Conservation (phyloP, 1,140 invertebrate genomes). For the Solen grandis region DNA sequence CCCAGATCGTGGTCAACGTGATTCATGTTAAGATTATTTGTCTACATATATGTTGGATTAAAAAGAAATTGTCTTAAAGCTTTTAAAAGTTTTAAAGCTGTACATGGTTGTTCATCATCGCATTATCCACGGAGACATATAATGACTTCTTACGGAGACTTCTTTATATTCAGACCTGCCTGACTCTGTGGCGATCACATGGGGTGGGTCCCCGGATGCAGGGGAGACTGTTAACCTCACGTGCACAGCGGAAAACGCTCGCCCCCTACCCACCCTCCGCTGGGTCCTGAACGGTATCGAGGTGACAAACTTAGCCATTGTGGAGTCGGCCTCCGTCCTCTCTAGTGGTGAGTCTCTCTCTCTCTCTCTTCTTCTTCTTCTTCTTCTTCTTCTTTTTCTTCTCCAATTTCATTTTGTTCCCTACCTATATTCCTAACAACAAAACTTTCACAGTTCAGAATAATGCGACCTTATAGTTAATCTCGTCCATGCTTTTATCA, state of each 20-base stretch:
- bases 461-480: not conserved
- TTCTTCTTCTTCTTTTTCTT: no score
- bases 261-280: conserved; percentile 10
- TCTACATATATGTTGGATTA: no score
- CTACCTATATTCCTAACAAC: not conserved
- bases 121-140: no score
- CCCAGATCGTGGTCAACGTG: no score
- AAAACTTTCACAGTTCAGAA: not conserved
- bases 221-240: conserved; percentile 46
- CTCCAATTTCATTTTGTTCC: not conserved
- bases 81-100: no score
- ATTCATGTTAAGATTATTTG: no score
- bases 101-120: no score
- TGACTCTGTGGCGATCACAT: conserved; percentile 16
- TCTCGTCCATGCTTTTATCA: not conserved
- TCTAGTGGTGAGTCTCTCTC: conserved; percentile 14
- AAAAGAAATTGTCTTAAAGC: no score
- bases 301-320: not conserved
- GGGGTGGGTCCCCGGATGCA: conserved; percentile 5
- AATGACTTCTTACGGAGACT: no score
- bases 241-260: conserved; percentile 34
- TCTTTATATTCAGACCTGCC: conserved; percentile 32
- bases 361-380: no score
- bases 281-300: conserved; percentile 48
- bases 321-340: conserved; percentile 1